Evolutionary conservation across 2,888 invertebrate species (phyloP).

Genomic region (Gymnoscelis rufifasciata): DNA sequence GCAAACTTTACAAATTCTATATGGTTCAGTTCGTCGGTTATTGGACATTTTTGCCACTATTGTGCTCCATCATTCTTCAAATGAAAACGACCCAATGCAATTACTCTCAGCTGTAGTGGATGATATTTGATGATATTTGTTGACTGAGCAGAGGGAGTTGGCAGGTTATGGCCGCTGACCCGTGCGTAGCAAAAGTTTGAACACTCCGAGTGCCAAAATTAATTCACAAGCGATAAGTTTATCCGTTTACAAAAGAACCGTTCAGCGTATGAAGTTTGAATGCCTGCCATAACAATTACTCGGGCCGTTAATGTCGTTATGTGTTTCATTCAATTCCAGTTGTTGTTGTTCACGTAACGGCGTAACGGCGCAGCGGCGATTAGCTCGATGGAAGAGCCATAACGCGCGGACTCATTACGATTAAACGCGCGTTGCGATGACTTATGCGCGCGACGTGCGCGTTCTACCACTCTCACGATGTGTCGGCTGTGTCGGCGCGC

Average conservation of each 20-base stretch:
- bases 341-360: slow-evolving; percentile 4
- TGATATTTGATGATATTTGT: too few species aligned
- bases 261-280: neutral
- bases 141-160: too few species aligned
- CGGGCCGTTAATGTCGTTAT: slow-evolving; percentile 5
- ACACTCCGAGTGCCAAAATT: too few species aligned
- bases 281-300: slow-evolving; percentile 3
- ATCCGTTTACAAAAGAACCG: neutral
- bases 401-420: neutral
- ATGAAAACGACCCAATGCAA: too few species aligned
- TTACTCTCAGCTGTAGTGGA: too few species aligned
- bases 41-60: too few species aligned
- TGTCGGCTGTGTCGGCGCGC: too few species aligned
- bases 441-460: neutral
- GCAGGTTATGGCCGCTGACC: too few species aligned
- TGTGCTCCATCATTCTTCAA: too few species aligned
- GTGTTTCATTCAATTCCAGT: slow-evolving; percentile 5
- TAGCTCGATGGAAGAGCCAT: neutral
- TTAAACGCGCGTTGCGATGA: neutral
- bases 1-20: too few species aligned
- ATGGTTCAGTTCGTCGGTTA: too few species aligned
- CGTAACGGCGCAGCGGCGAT: neutral
- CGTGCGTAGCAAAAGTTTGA: too few species aligned
- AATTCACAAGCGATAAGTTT: neutral
- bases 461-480: neutral